Evolutionary conservation across 2,113 vertebrate species (phyloP), one percentile per base, ranked within the genome.

Genomic region (Austrofundulus limnaeus): DNA sequence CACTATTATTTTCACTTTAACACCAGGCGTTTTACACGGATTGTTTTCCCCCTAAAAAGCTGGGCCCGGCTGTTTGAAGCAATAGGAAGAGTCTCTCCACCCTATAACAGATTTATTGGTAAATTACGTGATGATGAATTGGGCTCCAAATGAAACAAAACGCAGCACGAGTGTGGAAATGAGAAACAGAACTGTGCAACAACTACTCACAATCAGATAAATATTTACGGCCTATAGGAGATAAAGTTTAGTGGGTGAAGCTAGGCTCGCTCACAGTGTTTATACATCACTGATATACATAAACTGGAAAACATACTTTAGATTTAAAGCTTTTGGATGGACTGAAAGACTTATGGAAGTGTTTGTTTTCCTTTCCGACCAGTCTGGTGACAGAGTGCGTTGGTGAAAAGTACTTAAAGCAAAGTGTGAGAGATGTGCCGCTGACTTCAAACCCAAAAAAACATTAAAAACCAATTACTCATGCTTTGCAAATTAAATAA

Each of bases 161-260:
- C 28, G 3, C 28, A 28, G 28, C 28, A 28, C 25, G 53, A 12
- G 5, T 45, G 16, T 12, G 21, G 52, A 46, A 19, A 81, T n/a
- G n/a, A n/a, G n/a, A 74, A 75, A 76, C 45, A 50, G 25, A 28
- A 11, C 17, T n/a, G 20, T 23, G 13, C 20, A n/a, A n/a, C n/a
- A n/a, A n/a, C n/a, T n/a, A n/a, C n/a, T 16, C 20, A 61, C 15
- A 61, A 64, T 47, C 49, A 61, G 25, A 39, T 45, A n/a, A 19
- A 47, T 71, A 57, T 70, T 77, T 60, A 56, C 42, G 61, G 57
- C 43, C 21, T 15, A 10, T 37, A n/a, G n/a, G 31, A 77, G 25
- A 25, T 11, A n/a, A 47, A 11, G 42, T 53, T 46, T 15, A 43
- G 66, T n/a, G 41, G 53, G 49, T 16, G 12, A 37, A 42, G 53